A percentile compares a stretch with the other conserved stretches of the same genome.
Evolutionary conservation across 2,113 vertebrate species (phyloP).

Genomic region (Catharus fuscescens): DNA sequence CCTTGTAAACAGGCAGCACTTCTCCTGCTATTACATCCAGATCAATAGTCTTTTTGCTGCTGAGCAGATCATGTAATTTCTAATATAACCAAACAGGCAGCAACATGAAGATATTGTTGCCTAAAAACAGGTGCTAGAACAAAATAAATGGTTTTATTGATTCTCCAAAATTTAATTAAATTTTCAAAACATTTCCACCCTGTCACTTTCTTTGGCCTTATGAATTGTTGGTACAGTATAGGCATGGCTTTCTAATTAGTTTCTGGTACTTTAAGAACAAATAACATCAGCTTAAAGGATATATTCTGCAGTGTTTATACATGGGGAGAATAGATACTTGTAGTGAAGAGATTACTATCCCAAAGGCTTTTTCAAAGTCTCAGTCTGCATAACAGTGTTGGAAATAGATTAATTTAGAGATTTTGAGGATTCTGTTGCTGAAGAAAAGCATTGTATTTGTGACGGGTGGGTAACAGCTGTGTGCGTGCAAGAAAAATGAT

Average conservation of each 20-base stretch:
- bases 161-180: conserved; percentile 27
- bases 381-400: neutral
- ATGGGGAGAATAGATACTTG: neutral
- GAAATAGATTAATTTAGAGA: neutral
- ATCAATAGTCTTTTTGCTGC: neutral
- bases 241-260: neutral
- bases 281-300: neutral
- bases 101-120: neutral
- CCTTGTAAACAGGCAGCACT: neutral
- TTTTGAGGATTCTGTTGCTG: neutral
- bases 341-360: neutral
- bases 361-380: neutral
- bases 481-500: rapidly evolving
- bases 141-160: conserved; percentile 41
- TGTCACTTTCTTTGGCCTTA: neutral
- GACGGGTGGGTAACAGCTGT: neutral
- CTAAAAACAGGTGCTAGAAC: neutral
- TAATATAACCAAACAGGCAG: neutral
- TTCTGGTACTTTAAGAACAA: neutral
- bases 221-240: neutral
- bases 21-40: neutral
- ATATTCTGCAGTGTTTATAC: neutral
- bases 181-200: neutral
- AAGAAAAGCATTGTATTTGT: neutral
- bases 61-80: neutral